Evolutionary conservation across 2,797 vertebrate genomes (phyloP).

Genomic region (Cirrhinus molitorella): DNA sequence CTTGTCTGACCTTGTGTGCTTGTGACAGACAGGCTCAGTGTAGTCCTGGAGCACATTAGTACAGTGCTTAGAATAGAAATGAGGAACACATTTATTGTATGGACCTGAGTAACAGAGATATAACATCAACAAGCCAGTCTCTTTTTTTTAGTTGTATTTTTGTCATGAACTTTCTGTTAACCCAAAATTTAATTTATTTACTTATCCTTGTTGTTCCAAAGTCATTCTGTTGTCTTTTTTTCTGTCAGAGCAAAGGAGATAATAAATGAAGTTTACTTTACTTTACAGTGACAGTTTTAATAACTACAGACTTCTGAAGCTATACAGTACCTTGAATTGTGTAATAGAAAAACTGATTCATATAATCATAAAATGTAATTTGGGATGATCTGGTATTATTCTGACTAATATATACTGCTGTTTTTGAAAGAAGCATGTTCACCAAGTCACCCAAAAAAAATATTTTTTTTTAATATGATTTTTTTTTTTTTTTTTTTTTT

Average conservation of each 20-base stretch:
- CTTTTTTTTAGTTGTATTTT: constrained; percentile 39
- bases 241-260: background rate
- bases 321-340: background rate
- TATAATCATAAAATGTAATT: background rate
- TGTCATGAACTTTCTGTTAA: background rate
- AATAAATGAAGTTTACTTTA: background rate
- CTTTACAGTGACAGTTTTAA: background rate
- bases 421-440: background rate
- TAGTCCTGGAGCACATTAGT: constrained; percentile 47
- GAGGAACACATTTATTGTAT: constrained; percentile 39
- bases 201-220: background rate
- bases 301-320: background rate
- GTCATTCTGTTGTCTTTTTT: background rate
- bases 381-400: background rate
- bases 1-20: constrained; percentile 52
- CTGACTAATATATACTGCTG: background rate
- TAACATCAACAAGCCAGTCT: constrained; percentile 10
- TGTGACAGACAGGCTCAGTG: constrained; percentile 45
- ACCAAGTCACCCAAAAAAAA: background rate
- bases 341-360: background rate
- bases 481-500: too few species aligned
- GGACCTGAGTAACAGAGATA: constrained; percentile 11
- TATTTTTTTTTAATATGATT: too few species aligned
- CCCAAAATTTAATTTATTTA: background rate
- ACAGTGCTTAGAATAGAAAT: constrained; percentile 51